phyloP scores from a whole-genome alignment of 2,797 vertebrate species.

The Acipenser oxyrinchus region DNA sequence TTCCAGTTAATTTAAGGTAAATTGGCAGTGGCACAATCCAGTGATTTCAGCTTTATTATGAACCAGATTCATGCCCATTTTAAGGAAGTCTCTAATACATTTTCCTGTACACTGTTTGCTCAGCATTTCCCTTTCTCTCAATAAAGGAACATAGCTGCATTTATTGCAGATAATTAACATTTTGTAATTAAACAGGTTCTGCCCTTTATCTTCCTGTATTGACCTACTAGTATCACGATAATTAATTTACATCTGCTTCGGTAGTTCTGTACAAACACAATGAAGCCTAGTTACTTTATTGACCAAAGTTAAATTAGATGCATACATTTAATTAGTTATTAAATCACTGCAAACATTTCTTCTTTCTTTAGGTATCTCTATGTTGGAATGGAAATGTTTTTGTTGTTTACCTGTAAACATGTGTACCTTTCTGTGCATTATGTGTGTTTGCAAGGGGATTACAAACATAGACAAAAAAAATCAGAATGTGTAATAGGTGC shows the following conservation, averaged over 20 bases:
- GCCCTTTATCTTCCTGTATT: slow-evolving; percentile 25
- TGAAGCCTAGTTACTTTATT: slow-evolving; percentile 31
- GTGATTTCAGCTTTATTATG: slow-evolving; percentile 10
- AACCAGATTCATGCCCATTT: slow-evolving; percentile 2
- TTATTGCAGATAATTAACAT: slow-evolving; percentile 30
- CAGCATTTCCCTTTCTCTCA: neutral
- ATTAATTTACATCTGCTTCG: slow-evolving; percentile 33
- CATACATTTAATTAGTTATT: slow-evolving; percentile 29
- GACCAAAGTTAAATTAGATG: slow-evolving; percentile 21
- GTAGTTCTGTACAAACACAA: slow-evolving; percentile 32
- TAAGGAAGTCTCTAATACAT: slow-evolving; percentile 4
- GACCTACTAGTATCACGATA: slow-evolving; percentile 21
- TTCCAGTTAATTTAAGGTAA: slow-evolving; percentile 11
- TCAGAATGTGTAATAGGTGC: no score
- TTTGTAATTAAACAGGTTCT: slow-evolving; percentile 37
- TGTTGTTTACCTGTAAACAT: no score
- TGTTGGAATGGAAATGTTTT: no score
- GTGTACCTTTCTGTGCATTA: no score
- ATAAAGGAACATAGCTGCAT: neutral
- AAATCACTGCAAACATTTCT: slow-evolving; percentile 19
- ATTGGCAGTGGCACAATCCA: slow-evolving; percentile 10
- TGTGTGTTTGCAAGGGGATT: no score
- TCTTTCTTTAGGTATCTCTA: slow-evolving; percentile 4
- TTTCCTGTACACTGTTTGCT: neutral
- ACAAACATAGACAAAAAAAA: no score